These are phyloP conservation scores for Thripadectes ignobilis DNA, from an alignment of 2,797 vertebrate genomes.

Conservation along the genomic window DNA sequence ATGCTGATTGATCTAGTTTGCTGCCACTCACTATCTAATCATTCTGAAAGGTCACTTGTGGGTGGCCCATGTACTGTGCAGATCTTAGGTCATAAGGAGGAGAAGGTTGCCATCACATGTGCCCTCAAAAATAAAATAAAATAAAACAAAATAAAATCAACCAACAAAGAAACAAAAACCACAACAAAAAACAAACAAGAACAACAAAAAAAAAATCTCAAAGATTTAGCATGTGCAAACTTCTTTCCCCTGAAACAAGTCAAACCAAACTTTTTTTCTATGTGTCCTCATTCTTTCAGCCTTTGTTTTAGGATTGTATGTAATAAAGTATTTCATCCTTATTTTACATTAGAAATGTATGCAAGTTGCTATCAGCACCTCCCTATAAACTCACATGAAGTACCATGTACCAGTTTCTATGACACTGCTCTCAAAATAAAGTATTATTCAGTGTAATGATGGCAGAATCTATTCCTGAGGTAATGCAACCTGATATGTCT, in stretches of 20 bases:
- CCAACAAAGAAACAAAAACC: too few species aligned
- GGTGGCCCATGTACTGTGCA: background rate
- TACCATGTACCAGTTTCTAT: background rate
- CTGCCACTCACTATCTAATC: background rate
- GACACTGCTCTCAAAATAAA: background rate
- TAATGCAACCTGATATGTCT: background rate
- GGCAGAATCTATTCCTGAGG: background rate
- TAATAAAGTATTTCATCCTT: background rate
- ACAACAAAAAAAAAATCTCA: background rate
- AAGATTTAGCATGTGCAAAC: background rate
- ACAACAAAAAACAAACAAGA: background rate
- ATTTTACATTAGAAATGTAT: background rate
- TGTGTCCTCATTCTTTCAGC: background rate
- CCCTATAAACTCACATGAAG: background rate
- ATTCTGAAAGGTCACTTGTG: background rate
- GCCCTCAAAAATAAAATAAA: background rate
- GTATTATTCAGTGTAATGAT: background rate
- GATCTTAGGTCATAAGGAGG: background rate
- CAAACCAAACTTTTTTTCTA: background rate
- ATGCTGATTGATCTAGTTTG: background rate
- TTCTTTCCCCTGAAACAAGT: background rate
- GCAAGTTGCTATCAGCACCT: background rate
- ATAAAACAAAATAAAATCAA: background rate
- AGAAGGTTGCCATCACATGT: rapidly evolving
- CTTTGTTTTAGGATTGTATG: background rate